These are phyloP conservation scores for Lucifuga dentata DNA, from an alignment of 2,113 vertebrate genomes.

Conservation along the genomic window DNA sequence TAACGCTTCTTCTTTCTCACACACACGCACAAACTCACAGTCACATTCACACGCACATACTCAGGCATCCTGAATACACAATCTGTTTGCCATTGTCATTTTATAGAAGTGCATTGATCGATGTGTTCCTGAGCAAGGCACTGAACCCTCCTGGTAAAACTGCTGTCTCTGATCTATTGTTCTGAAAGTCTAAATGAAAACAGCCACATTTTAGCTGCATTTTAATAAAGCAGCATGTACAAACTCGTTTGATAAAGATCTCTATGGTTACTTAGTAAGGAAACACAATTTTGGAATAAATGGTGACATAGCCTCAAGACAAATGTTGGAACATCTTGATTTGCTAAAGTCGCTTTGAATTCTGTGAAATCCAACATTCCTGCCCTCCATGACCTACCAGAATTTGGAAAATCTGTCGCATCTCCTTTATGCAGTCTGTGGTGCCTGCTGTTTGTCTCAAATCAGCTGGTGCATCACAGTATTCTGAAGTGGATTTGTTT, in stretches of 20 bases:
- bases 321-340: too few species aligned
- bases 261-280: background rate
- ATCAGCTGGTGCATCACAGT: slow-evolving; percentile 22
- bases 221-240: too few species aligned
- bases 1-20: too few species aligned
- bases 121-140: too few species aligned
- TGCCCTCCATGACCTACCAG: slow-evolving; percentile 15
- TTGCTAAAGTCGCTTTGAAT: background rate
- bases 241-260: background rate
- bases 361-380: too few species aligned
- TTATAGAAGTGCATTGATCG: too few species aligned
- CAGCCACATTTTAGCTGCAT: too few species aligned
- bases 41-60: background rate
- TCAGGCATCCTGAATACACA: too few species aligned
- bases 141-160: too few species aligned
- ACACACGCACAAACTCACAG: slow-evolving; percentile 1
- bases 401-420: slow-evolving; percentile 13
- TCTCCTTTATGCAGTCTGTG: background rate
- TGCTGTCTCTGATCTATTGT: too few species aligned
- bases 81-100: too few species aligned
- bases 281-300: background rate
- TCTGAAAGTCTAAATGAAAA: too few species aligned
- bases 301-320: background rate
- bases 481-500: background rate
- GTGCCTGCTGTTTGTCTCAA: background rate